Conservation (phyloP, 1,140 invertebrate species). For the Bombus ignitus region DNA sequence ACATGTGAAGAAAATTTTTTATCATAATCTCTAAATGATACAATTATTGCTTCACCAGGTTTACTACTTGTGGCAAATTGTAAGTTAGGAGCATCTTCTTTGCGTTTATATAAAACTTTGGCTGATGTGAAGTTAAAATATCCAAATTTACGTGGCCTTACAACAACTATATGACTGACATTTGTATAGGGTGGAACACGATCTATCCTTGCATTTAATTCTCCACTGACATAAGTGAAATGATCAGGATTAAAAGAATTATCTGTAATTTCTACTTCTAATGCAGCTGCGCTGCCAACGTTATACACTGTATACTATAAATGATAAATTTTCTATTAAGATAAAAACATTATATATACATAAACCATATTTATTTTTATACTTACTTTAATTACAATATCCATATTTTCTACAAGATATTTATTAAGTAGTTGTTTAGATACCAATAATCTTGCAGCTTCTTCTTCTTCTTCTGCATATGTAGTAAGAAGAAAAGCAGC, state of each 20-base stretch:
- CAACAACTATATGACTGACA: conserved; percentile 96
- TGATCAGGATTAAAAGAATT: conserved; percentile 94
- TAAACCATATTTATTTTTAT: conserved; percentile 17
- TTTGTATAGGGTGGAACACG: conserved; percentile 96
- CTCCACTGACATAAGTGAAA: conserved; percentile 93
- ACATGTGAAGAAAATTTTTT: conserved; percentile 99
- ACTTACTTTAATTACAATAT: conserved; percentile 94
- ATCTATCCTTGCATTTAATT: conserved; percentile 92
- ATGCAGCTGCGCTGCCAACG: conserved; percentile 92
- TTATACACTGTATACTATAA: conserved; percentile 92
- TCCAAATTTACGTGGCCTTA: conserved; percentile 94
- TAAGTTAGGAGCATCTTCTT: conserved; percentile 89
- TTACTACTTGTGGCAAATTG: conserved; percentile 96
- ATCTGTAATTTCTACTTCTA: conserved; percentile 94
- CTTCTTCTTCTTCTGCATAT: conserved; percentile 86
- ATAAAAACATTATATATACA: conserved; percentile 6
- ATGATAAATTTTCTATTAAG: conserved; percentile 39
- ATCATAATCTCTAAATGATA: conserved; percentile 97
- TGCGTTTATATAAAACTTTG: conserved; percentile 93
- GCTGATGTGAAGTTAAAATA: conserved; percentile 99
- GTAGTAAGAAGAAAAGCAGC: conserved; percentile 76
- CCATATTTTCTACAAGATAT: conserved; percentile 99
- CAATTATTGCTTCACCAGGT: conserved; percentile 97
- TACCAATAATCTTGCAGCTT: conserved; percentile 88
- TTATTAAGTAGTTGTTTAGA: conserved; percentile 97